Conservation (phyloP, 2,797 vertebrate genomes). For the Pseudopleuronectes americanus region DNA sequence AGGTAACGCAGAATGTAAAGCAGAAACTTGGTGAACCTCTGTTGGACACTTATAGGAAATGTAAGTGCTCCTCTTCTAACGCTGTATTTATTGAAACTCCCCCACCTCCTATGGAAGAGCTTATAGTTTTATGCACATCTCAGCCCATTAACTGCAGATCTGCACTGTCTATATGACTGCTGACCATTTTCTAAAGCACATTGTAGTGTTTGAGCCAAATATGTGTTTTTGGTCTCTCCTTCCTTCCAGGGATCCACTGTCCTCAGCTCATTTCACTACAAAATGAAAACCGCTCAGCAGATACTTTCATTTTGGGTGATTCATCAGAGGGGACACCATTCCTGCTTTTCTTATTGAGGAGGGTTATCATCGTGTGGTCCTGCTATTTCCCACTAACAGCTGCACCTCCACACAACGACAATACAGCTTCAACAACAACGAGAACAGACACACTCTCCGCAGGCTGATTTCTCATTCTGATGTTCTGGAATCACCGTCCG, state of each 20-base stretch:
- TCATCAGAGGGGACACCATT: background rate
- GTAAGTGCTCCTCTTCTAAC: constrained; percentile 13
- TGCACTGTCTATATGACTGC: background rate
- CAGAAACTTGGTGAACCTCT: background rate
- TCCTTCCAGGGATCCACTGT: background rate
- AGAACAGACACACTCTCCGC: background rate
- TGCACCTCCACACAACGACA: background rate
- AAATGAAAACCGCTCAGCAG: constrained; percentile 14
- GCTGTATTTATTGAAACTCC: constrained; percentile 20
- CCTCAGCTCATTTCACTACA: constrained; percentile 30
- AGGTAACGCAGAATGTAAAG: constrained; percentile 18
- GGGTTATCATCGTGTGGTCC: constrained; percentile 3
- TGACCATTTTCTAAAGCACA: constrained; percentile 24
- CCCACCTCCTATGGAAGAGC: background rate
- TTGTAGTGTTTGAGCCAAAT: constrained; percentile 3
- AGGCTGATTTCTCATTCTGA: background rate
- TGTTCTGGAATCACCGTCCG: constrained; percentile 3
- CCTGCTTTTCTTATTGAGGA: constrained; percentile 1
- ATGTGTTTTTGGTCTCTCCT: background rate
- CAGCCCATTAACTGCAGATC: constrained; percentile 36
- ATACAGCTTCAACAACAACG: background rate
- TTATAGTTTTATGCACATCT: constrained; percentile 7
- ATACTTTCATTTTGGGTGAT: constrained; percentile 5
- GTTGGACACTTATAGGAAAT: constrained; percentile 18
- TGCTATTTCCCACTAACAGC: constrained; percentile 1